Evolutionary conservation across 2,888 invertebrate species (phyloP).

Genomic region (Scrobipalpa atriplicella): DNA sequence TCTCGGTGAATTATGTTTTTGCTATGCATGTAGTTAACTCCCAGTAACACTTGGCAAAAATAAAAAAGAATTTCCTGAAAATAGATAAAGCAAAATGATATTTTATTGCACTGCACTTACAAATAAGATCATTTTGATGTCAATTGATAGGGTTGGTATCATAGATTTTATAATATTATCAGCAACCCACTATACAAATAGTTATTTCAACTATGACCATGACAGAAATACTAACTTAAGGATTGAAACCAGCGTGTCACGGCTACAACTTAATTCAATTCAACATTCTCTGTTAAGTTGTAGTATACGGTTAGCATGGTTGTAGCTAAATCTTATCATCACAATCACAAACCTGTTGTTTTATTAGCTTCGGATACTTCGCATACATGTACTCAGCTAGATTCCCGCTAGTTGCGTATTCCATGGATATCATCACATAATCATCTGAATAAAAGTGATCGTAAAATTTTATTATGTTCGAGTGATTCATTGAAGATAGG

Average conservation of each 20-base stretch:
- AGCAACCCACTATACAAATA: too few species aligned
- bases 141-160: too few species aligned
- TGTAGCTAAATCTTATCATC: neutral
- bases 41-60: conserved; percentile 88
- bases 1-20: conserved; percentile 92
- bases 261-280: too few species aligned
- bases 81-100: neutral
- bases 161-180: too few species aligned
- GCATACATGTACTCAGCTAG: conserved; percentile 86
- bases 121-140: too few species aligned
- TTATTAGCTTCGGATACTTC: conserved; percentile 77
- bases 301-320: too few species aligned
- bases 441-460: conserved; percentile 85
- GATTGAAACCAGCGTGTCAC: too few species aligned
- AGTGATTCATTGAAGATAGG: conserved; percentile 87
- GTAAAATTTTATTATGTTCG: conserved; percentile 88
- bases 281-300: neutral
- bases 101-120: too few species aligned
- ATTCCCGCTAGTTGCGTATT: conserved; percentile 91
- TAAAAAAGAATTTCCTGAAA: conserved; percentile 86
- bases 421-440: conserved; percentile 90
- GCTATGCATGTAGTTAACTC: conserved; percentile 90
- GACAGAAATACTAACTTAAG: too few species aligned
- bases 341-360: conserved; percentile 81
- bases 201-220: too few species aligned